Base-by-base conservation (phyloP, 2,888 invertebrate species). In the Labia minor region DNA sequence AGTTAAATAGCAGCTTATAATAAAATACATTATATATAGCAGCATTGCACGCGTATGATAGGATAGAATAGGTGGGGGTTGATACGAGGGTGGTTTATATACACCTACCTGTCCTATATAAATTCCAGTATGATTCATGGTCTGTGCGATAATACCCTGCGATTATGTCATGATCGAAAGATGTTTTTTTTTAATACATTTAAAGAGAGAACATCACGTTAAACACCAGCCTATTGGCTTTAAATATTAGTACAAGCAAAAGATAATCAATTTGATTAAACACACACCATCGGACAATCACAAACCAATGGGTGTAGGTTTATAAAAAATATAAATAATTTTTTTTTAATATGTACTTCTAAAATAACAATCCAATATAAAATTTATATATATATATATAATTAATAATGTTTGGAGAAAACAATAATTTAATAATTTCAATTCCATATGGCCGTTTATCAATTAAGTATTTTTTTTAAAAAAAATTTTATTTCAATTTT, bases 1-100 rank as follows among this genome's bases (percentile, higher is more conserved):
- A 49, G 49, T 49, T 49, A 49, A 49, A 49, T 49, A 49, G 49
- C 49, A 49, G 49, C 49, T 49, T 49, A 49, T 49, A 49, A 49
- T 49, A 49, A 49, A 49, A 49, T 49, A 49, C 49, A 49, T 49
- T 49, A 49, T 49, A 49, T 49, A 49, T 49, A 49, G 49, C 49
- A 49, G 49, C 49, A 49, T 49, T 49, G 49, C 49, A 49, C 14
- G 49, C 49, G 49, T 49, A 49, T 49, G 49, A 49, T 49, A 49
- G 49, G 49, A 49, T 26, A 26, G 26, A 26, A 26, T 26, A 26
- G 26, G 26, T 16, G 49, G 49, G 49, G 49, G 49, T 6, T 26
- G 26, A 26, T 26, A 26, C 8, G 49, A 14, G 16, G 49, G 49
- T 49, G 49, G 49, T 49, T 49, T 49, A 49, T 49, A 49, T 49